Evolutionary conservation across 2,888 invertebrate species (phyloP).

Genomic region (Hirtodrosophila cameraria): DNA sequence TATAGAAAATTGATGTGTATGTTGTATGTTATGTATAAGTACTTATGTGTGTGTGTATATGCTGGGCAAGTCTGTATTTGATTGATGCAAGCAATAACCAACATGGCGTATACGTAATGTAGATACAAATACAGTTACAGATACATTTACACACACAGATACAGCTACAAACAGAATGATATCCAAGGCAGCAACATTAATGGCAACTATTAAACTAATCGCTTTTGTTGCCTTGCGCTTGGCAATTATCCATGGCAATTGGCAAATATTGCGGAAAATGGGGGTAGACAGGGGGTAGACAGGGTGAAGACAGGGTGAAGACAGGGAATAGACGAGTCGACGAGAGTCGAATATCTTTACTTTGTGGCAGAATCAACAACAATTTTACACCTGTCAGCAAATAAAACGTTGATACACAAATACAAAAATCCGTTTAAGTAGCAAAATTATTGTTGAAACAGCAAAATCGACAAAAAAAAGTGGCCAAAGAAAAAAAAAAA

Average conservation of each 20-base stretch:
- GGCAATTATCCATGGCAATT: constrained; percentile 63
- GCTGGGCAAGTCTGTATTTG: constrained; percentile 40
- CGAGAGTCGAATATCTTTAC: constrained; percentile 32
- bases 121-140: constrained; percentile 10
- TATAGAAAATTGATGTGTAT: constrained; percentile 38
- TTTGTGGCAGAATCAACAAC: constrained; percentile 28
- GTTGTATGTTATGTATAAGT: constrained; percentile 29
- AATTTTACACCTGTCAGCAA: constrained; percentile 78
- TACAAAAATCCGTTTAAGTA: constrained; percentile 74
- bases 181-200: constrained; percentile 57
- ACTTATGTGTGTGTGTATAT: constrained; percentile 12
- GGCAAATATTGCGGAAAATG: constrained; percentile 17
- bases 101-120: constrained; percentile 52
- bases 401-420: constrained; percentile 75
- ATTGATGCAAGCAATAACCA: constrained; percentile 62
- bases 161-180: constrained; percentile 38
- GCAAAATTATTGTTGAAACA: constrained; percentile 73
- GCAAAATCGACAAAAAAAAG: constrained; percentile 43
- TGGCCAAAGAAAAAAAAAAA: constrained; percentile 20
- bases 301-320: constrained; percentile 3
- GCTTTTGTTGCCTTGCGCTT: constrained; percentile 49
- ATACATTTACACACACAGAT: constrained; percentile 28
- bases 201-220: constrained; percentile 73
- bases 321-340: constrained; percentile 11
- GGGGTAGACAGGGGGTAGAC: constrained; percentile 7